Percentiles rank a stretch among this genome's conserved stretches.
Conservation (phyloP, 2,797 vertebrate genomes). For the Hydrophis major region DNA sequence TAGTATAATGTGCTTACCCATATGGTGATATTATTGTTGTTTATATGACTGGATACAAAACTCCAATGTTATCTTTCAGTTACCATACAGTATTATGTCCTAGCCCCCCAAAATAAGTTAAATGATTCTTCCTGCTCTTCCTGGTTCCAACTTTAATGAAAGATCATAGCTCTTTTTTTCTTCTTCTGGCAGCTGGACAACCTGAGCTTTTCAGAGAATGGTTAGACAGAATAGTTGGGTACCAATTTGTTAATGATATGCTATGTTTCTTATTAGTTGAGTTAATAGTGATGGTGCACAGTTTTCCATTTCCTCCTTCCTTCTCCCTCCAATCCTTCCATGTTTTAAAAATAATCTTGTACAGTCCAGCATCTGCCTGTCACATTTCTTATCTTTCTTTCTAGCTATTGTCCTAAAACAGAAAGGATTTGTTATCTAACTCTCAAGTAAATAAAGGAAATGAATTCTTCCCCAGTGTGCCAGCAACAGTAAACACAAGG, state of each 20-base stretch:
- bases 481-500: conserved; percentile 1
- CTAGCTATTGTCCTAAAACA: conserved; percentile 46
- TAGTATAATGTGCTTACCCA: neutral
- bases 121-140: neutral
- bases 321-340: neutral
- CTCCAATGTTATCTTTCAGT: neutral
- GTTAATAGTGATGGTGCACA: neutral
- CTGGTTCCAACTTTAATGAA: conserved; percentile 3
- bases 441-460: conserved; percentile 31
- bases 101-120: neutral
- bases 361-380: conserved; percentile 40
- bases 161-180: neutral
- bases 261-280: neutral
- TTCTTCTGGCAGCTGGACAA: neutral
- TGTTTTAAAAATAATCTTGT: conserved; percentile 10
- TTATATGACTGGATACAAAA: neutral
- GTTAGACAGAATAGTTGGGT: neutral
- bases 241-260: neutral
- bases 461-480: neutral
- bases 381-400: conserved; percentile 35
- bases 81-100: neutral
- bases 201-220: neutral
- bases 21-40: neutral
- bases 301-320: neutral
- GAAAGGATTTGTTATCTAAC: conserved; percentile 23